Conservation (phyloP, 2,113 vertebrate genomes). For the Picathartes gymnocephalus region DNA sequence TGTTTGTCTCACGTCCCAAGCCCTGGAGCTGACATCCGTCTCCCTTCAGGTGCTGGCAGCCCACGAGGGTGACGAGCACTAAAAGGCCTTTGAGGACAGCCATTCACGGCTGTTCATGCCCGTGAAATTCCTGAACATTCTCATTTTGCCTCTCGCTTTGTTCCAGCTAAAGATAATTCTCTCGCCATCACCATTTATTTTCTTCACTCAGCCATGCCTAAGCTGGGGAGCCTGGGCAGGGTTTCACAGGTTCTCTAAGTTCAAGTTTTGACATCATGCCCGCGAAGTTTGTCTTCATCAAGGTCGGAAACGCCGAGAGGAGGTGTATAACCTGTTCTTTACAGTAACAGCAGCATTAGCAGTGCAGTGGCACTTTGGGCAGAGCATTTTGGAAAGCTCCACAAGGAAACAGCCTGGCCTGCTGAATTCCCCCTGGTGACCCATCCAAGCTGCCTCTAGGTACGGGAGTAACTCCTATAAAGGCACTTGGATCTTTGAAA, state of each 20-base stretch:
- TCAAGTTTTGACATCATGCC: background rate
- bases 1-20: background rate
- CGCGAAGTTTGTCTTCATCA: background rate
- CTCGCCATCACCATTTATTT: background rate
- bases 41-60: background rate
- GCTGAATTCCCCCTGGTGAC: background rate
- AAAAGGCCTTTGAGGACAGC: background rate
- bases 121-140: background rate
- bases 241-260: background rate
- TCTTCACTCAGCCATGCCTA: background rate
- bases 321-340: background rate
- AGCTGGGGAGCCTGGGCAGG: background rate
- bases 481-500: constrained; percentile 8
- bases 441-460: background rate
- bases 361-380: background rate
- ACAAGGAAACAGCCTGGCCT: background rate
- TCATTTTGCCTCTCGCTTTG: background rate
- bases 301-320: background rate
- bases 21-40: background rate
- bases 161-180: background rate
- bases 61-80: background rate
- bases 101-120: background rate
- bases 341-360: background rate
- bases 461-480: background rate
- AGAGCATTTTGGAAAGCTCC: background rate